Base-by-base conservation (phyloP, 2,888 invertebrate species). In the Archips crataeganus region DNA sequence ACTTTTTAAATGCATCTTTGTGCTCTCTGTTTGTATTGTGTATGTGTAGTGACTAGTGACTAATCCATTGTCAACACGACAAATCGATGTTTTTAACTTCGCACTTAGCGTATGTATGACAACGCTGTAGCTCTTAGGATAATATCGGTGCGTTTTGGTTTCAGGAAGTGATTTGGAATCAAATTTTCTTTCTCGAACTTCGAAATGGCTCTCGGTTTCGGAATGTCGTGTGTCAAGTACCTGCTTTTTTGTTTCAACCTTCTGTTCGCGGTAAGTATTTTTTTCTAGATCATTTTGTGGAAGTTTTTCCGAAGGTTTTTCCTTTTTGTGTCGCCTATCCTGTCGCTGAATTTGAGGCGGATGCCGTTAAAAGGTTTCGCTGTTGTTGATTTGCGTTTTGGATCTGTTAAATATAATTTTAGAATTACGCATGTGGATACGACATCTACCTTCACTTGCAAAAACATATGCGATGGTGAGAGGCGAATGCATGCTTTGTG, bases 171-270 rank as follows among this genome's bases (percentile, higher is more conserved):
- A 80, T 74, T 84, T 82, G 77, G 77, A 79, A 83, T 81, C 82
- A 63, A 81, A 54, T 54, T 23, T 15, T 54, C 54, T 80, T 76
- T 84, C 95, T 92, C 89, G 82, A 75, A 79, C 78, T 80, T 82
- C 80, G 91, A 86, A 85, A 97, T 97, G 97, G 97, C 97, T 94
- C 95, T 97, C 82, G 96, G 96, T 80, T 96, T 96, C 81, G 97
- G 97, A 86, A 97, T 98, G 96, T 96, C 97, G 82, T 98, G 98
- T 94, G 96, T 98, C 82, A 98, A 98, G 93, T 98, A 97, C 90
- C 95, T 98, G 75, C 95, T 98, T 66, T 98, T 98, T 91, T 95
- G 97, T 81, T 98, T 98, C 95, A 98, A 98, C 93, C 95, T 98
- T 80, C 91, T 98, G 80, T 97, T 98, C 94, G 98, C 98, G 93